Evolutionary conservation across 30 jellyfish, hydroid and myxozoan species (phyloP), one percentile per base, ranked within the genome.

Genomic region (Catostylus mosaicus): DNA sequence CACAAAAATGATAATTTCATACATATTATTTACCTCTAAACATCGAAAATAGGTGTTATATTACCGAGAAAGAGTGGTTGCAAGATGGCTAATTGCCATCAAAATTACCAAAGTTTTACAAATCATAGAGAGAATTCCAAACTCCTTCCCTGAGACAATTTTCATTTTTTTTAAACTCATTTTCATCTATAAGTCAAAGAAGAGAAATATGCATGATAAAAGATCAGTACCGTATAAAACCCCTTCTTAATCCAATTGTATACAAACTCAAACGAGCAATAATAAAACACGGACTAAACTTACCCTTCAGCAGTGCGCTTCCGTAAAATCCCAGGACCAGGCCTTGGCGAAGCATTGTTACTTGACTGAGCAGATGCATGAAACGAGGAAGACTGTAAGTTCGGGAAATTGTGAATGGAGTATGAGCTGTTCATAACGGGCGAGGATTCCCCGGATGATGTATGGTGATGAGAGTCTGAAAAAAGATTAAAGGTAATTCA

Each of bases 241-340:
- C 30, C 56, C 56, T 43, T 43, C 12, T 43, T 43, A 16, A 16
- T 43, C 12, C 32, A 26, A 11, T 30, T 7, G 11, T 8, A 26
- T 10, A 12, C 67, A 20, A 22, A n/a, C n/a, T n/a, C n/a, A n/a
- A n/a, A n/a, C n/a, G 32, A 20, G 32, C 73, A 59, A 26, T 40
- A 5, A 40, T 64, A 62, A 67, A 38, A 67, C 23, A 34, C 14
- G 24, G 45, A 10, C 32, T 6, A 32, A 11, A 62, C 92, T 51
- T 48, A 82, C 92, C 92, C 88, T 37, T 85, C 96, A 30, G 90
- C 89, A 0, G 96, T 89, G 52, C 98, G 85, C 62, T 91, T 91
- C 74, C 98, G 94, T 9, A 91, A 59, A 37, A 91, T 91, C 18
- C 98, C 92, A 1, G 98, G 98, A 20, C 98, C 91, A 26, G 97